Percentiles rank a stretch among this genome's conserved stretches.
These are phyloP conservation scores for Polydrusus pterygomalis DNA, from an alignment of 2,888 invertebrate species.

Conservation along the genomic window DNA sequence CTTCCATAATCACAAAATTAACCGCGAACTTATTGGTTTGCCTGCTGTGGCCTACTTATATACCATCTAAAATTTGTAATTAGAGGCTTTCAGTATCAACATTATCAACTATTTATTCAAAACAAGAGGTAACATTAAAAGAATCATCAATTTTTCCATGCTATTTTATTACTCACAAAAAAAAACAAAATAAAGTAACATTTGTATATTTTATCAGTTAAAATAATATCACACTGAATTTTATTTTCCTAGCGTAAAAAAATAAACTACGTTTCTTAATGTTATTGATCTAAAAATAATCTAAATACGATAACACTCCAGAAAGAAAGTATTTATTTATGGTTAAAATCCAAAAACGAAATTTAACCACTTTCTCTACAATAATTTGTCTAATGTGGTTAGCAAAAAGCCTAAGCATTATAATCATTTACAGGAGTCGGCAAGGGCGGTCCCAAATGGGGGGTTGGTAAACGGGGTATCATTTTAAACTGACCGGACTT, in stretches of 20 bases:
- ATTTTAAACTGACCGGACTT: too few relatives aligned
- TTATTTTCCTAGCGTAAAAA: slow-evolving; percentile 33
- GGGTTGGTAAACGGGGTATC: too few relatives aligned
- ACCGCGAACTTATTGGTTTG: too few relatives aligned
- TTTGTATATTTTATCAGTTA: slow-evolving; percentile 42
- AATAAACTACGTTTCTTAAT: slow-evolving; percentile 35
- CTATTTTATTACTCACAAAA: slow-evolving; percentile 28
- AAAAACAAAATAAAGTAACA: slow-evolving; percentile 39
- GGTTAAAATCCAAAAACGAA: background rate
- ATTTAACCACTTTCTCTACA: background rate
- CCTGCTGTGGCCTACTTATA: too few relatives aligned
- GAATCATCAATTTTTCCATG: background rate
- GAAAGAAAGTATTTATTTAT: slow-evolving; percentile 3
- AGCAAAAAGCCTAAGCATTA: background rate
- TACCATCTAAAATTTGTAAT: too few relatives aligned
- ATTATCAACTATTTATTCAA: too few relatives aligned
- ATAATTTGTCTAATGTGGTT: background rate
- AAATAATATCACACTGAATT: slow-evolving; percentile 43
- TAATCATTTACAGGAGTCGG: too few relatives aligned
- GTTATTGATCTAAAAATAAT: slow-evolving; percentile 32
- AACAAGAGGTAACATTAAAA: background rate
- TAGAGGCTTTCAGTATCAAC: too few relatives aligned
- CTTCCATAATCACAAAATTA: too few relatives aligned
- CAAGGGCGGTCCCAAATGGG: too few relatives aligned
- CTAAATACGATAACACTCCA: slow-evolving; percentile 12